phyloP scores from a whole-genome alignment of 1,140 invertebrate species.

The Drosophila bifasciata region DNA sequence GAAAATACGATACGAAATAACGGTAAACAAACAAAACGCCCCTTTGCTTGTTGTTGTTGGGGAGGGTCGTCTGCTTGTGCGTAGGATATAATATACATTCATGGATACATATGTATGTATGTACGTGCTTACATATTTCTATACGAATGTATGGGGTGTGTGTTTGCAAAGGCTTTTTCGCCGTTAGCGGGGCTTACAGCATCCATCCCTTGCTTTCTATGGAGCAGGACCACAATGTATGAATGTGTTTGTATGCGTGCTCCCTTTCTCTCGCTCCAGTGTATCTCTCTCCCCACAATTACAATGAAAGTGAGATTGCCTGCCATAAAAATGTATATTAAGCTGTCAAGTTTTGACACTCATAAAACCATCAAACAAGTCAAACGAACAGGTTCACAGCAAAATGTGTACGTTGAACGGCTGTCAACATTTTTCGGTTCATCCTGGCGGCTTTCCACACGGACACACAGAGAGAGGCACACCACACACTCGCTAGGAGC shows the following conservation, averaged over 20 bases:
- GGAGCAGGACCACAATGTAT: background rate
- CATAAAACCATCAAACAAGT: slow-evolving; percentile 82
- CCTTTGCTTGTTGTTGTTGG: slow-evolving; percentile 25
- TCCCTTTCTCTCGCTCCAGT: background rate
- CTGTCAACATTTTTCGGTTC: slow-evolving; percentile 64
- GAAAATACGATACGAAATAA: slow-evolving; percentile 46
- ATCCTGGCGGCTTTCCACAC: slow-evolving; percentile 46
- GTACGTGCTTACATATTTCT: too few species aligned
- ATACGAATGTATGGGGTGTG: background rate
- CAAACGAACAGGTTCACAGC: slow-evolving; percentile 75
- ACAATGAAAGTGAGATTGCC: slow-evolving; percentile 62
- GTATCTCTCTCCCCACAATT: slow-evolving; percentile 30
- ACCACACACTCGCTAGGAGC: slow-evolving; percentile 24
- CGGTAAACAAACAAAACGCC: slow-evolving; percentile 40
- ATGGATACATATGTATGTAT: too few species aligned
- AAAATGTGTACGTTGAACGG: slow-evolving; percentile 48
- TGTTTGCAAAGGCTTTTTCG: background rate
- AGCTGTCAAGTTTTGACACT: slow-evolving; percentile 77
- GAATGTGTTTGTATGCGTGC: slow-evolving; percentile 9
- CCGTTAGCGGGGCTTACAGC: too few species aligned
- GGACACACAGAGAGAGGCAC: slow-evolving; percentile 11
- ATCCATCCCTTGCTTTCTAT: too few species aligned
- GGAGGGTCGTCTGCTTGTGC: slow-evolving; percentile 17
- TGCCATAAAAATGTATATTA: slow-evolving; percentile 73
- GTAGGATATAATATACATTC: slow-evolving; percentile 1